These are phyloP conservation scores for Drosophila nigrodunni DNA, from an alignment of 1,140 invertebrate species.

Conservation along the genomic window DNA sequence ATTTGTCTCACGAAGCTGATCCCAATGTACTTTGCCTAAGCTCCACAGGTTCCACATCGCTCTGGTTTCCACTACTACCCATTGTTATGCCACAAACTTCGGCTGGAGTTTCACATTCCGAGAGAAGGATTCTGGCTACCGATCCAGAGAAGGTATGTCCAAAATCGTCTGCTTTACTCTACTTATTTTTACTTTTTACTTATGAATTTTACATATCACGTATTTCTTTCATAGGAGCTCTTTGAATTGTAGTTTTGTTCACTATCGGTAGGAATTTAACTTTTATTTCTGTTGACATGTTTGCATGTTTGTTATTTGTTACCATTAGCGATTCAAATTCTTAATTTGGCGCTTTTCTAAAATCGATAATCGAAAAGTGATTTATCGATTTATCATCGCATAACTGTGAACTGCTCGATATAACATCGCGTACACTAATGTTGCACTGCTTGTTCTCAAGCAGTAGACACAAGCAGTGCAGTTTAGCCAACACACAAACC, in stretches of 20 bases:
- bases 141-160: slow-evolving; percentile 61
- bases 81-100: slow-evolving; percentile 85
- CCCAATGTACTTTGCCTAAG: slow-evolving; percentile 87
- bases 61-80: slow-evolving; percentile 91
- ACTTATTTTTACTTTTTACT: not conserved
- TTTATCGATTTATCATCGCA: too few species aligned
- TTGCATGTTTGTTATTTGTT: slow-evolving; percentile 30
- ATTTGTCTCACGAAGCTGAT: slow-evolving; percentile 85
- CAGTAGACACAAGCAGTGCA: too few species aligned
- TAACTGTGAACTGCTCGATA: too few species aligned
- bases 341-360: too few species aligned
- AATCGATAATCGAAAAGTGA: too few species aligned
- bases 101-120: slow-evolving; percentile 9
- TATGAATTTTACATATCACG: slow-evolving; percentile 16
- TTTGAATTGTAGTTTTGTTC: slow-evolving; percentile 62
- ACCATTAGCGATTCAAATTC: too few species aligned
- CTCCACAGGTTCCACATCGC: slow-evolving; percentile 85
- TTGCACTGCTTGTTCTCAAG: too few species aligned
- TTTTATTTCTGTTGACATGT: slow-evolving; percentile 34
- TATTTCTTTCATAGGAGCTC: slow-evolving; percentile 66
- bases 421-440: too few species aligned
- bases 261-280: slow-evolving; percentile 57
- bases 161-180: not conserved
- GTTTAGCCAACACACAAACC: too few species aligned
- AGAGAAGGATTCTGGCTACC: slow-evolving; percentile 19